Conservation (phyloP, 2,113 vertebrate genomes). For the Calidris pygmaea region DNA sequence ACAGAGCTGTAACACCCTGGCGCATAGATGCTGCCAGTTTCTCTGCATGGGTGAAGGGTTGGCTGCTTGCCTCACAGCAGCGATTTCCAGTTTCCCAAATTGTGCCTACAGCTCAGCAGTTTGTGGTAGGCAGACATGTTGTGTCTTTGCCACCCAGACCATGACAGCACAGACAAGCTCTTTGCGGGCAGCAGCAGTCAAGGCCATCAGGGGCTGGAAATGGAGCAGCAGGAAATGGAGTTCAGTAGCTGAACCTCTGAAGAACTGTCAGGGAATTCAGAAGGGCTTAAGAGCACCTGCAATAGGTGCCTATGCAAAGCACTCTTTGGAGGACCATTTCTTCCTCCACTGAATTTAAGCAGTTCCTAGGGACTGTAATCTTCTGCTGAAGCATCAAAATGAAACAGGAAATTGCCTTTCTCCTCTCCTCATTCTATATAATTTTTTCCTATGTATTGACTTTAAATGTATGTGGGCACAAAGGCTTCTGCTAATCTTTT, state of each 20-base stretch:
- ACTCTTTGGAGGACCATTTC: neutral
- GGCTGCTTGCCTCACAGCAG: neutral
- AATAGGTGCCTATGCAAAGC: neutral
- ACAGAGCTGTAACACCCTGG: neutral
- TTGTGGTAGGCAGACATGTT: neutral
- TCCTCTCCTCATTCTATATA: neutral
- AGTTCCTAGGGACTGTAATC: neutral
- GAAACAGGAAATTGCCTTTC: fast-evolving
- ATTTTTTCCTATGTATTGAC: neutral
- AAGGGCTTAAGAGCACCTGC: neutral
- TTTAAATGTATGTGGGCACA: neutral
- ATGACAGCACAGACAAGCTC: neutral
- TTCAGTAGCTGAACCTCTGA: neutral
- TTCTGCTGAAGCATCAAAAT: neutral
- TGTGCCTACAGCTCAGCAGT: neutral
- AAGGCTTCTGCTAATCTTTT: neutral
- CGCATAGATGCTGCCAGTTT: neutral
- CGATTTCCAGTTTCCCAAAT: neutral
- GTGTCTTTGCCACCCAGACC: neutral
- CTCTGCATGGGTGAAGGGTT: neutral
- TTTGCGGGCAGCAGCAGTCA: neutral
- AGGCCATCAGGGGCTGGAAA: neutral
- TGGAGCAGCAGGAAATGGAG: neutral
- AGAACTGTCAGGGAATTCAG: neutral
- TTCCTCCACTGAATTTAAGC: neutral